Evolutionary conservation across 2,888 invertebrate genomes (phyloP).

Genomic region (Drosophila multiciliata): DNA sequence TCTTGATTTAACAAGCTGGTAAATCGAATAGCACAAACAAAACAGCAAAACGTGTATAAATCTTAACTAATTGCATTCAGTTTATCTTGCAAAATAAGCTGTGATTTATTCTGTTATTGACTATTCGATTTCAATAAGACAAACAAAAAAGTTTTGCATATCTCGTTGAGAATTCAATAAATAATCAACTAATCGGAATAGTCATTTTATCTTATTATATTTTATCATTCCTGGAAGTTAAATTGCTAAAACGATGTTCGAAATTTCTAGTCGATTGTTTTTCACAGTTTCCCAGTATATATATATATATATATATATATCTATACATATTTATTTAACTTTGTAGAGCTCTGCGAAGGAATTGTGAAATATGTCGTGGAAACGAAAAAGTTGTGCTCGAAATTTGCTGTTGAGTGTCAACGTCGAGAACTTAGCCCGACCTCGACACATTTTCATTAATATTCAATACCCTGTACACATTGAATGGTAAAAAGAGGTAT

Average conservation of each 20-base stretch:
- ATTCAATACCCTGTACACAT: not conserved
- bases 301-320: too few species aligned
- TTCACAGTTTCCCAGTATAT: not conserved
- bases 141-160: not conserved
- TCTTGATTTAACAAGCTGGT: constrained; percentile 42
- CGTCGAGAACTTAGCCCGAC: constrained; percentile 27
- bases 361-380: constrained; percentile 37
- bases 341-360: not conserved
- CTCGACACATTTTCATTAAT: constrained; percentile 21
- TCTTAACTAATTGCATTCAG: not conserved
- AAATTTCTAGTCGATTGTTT: too few species aligned
- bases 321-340: not conserved
- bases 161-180: not conserved
- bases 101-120: not conserved
- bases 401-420: constrained; percentile 55
- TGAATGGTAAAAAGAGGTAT: not conserved
- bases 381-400: constrained; percentile 45
- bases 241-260: not conserved
- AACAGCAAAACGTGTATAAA: constrained; percentile 1
- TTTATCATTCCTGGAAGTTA: not conserved
- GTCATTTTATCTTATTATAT: not conserved
- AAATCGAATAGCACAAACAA: constrained; percentile 29
- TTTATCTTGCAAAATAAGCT: not conserved
- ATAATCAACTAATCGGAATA: not conserved
- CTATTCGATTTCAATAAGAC: not conserved